Evolutionary conservation across 2,797 vertebrate species (phyloP).

Genomic region (Vireo griseus): DNA sequence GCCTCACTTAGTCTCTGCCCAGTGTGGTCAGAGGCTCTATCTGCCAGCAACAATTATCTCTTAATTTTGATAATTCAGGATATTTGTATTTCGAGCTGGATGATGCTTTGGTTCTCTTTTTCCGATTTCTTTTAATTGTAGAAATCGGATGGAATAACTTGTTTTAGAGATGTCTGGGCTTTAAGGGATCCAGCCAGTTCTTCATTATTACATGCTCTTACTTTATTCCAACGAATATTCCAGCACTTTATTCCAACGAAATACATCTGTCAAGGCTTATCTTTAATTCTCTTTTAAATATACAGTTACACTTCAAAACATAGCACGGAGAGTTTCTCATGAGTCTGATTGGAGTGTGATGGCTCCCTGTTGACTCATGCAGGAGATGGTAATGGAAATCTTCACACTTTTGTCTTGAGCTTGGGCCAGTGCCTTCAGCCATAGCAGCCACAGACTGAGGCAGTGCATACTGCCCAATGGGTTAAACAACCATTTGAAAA

Average conservation of each 20-base stretch:
- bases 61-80: not conserved
- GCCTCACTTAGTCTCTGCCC: not conserved
- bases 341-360: not conserved
- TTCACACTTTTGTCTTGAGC: not conserved
- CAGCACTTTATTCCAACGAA: not conserved
- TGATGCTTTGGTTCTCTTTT: not conserved
- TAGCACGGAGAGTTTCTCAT: not conserved
- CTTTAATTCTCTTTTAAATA: not conserved
- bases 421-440: not conserved
- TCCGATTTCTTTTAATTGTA: not conserved
- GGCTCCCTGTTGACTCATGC: not conserved
- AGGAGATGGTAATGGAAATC: not conserved
- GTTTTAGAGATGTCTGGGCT: not conserved
- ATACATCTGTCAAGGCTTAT: not conserved
- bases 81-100: not conserved
- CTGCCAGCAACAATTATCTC: not conserved
- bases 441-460: fast-evolving
- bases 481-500: not conserved
- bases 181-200: not conserved
- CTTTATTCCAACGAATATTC: not conserved
- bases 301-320: not conserved
- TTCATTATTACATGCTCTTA: not conserved
- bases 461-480: not conserved
- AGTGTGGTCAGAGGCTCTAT: not conserved
- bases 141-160: not conserved